Conservation (phyloP, 1,140 invertebrate species). For the Pogonus chalceus region DNA sequence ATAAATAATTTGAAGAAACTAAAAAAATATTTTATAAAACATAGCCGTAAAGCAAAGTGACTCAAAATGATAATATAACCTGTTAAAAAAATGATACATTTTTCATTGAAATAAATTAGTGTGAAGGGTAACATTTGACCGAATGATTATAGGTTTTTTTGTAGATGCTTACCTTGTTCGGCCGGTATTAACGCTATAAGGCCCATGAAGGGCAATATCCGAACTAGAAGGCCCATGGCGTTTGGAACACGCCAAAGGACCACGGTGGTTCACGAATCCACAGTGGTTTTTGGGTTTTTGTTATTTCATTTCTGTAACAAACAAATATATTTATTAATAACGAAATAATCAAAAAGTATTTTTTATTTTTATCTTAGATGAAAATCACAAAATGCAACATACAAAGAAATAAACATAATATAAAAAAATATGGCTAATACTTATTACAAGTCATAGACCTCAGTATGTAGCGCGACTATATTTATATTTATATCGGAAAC, state of each 20-base stretch:
- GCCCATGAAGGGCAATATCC: neutral
- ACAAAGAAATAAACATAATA: no score
- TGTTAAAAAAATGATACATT: no score
- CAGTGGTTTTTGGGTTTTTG: neutral
- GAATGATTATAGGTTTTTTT: neutral
- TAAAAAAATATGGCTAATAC: no score
- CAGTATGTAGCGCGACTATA: no score
- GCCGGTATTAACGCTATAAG: neutral
- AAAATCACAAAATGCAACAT: no score
- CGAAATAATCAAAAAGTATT: neutral
- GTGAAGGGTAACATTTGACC: neutral
- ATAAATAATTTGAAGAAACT: no score
- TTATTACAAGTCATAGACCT: no score
- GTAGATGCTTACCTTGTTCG: slow-evolving; percentile 2
- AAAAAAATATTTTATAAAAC: no score
- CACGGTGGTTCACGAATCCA: neutral
- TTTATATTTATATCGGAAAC: no score
- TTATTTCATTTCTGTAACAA: slow-evolving; percentile 1
- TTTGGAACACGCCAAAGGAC: neutral
- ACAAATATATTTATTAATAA: neutral
- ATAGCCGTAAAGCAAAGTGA: no score
- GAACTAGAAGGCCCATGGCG: neutral
- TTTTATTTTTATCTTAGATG: neutral
- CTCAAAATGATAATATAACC: no score
- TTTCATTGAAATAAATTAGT: no score